These are phyloP conservation scores for Cliona cf. orientalis DNA, from an alignment of 37 sponge, comb jelly and placozoan species.

Conservation along the genomic window DNA sequence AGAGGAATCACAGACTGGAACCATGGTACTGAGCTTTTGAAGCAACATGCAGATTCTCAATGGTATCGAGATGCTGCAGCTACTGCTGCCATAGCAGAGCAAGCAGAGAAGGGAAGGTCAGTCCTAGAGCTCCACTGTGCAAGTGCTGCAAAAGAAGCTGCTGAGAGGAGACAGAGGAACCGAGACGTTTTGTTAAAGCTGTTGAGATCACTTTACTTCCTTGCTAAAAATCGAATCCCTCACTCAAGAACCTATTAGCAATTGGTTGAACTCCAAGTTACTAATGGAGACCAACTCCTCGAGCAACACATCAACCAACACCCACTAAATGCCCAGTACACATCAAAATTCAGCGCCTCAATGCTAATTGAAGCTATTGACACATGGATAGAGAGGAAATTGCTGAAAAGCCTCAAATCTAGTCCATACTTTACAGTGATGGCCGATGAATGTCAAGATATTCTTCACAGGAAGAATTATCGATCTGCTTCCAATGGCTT, in stretches of 20 bases:
- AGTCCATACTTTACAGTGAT: slow-evolving; percentile 18
- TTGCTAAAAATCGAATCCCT: slow-evolving; percentile 3
- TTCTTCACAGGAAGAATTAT: slow-evolving; percentile 50
- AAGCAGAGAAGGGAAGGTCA: neutral
- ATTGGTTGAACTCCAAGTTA: neutral
- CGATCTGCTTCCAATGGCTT: slow-evolving; percentile 51
- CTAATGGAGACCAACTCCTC: neutral
- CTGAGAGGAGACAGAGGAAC: neutral
- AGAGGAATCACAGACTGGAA: slow-evolving; percentile 1
- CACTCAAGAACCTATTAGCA: neutral
- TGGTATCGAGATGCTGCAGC: slow-evolving; percentile 4
- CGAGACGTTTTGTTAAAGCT: neutral
- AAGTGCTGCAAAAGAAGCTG: slow-evolving; percentile 10
- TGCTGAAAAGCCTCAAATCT: slow-evolving; percentile 1
- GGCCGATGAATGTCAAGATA: slow-evolving; percentile 49
- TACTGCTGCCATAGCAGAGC: slow-evolving; percentile 9
- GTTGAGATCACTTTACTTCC: neutral
- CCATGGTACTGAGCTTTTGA: slow-evolving; percentile 3
- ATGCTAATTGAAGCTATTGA: neutral
- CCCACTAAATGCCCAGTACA: neutral
- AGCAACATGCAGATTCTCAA: neutral
- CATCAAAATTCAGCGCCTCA: neutral
- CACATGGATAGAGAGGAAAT: slow-evolving; percentile 14
- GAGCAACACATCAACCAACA: neutral
- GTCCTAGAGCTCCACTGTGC: neutral